Evolutionary conservation across 2,113 vertebrate genomes (phyloP), one percentile per base, ranked within the genome.

Genomic region (Nematolebias whitei): DNA sequence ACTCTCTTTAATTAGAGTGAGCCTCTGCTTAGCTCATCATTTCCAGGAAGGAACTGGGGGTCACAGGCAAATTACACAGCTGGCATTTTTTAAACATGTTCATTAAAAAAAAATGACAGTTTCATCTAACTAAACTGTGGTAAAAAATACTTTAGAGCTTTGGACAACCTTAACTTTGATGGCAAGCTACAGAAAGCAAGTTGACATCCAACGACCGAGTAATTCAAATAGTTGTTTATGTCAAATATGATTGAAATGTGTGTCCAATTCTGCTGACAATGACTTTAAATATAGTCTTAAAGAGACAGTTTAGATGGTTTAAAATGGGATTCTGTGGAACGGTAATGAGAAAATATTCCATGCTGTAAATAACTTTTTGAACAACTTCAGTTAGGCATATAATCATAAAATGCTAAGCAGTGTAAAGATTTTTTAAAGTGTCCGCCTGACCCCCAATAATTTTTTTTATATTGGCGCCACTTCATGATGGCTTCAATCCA

Each of bases 1-100:
- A 64, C 66, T 71, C 66, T 71, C 75, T 56, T 84, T 92, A 91
- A 92, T 92, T 90, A 92, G 86, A 81, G 64, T 54, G 64, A 69
- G 76, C 56, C 81, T 83, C 64, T 82, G 85, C 85, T 90, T 74
- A 83, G 85, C 84, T 87, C 78, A 63, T 83, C 65, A 54, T 87
- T 89, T 80, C 78, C 66, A 11, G 68, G 71, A 76, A 75, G 62
- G 64, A 35, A 85, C 79, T 84, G 29, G 55, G 76, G 79, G 85
- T 78, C 81, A 80, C 54, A 64, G 76, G 61, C 18, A 71, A 87
- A 89, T 89, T 88, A 89, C 85, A 86, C 16, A 71, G 64, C 59
- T 86, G 81, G 75, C 70, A 85, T 89, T 91, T 79, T 79, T 86
- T 74, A 80, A 75, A 78, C 67, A 70, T 40, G 63, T 83, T 89